A percentile compares a stretch with the other conserved stretches of the same genome.
phyloP scores from a whole-genome alignment of 2,113 vertebrate species.

The Zonotrichia leucophrys region DNA sequence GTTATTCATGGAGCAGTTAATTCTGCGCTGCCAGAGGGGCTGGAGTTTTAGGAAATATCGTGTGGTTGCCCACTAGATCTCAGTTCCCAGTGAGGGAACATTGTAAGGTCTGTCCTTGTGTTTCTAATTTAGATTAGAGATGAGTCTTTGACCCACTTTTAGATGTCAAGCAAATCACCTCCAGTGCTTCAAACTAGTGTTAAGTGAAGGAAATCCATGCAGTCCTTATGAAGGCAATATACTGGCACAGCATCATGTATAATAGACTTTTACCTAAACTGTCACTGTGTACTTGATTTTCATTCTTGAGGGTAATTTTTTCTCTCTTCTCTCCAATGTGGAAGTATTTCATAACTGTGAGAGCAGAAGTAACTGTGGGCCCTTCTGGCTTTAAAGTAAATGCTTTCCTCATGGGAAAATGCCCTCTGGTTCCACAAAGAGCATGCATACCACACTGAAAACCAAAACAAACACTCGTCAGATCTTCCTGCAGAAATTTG shows the following conservation, averaged over 20 bases:
- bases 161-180: background rate
- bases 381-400: slow-evolving; percentile 12
- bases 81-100: background rate
- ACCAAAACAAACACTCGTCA: slow-evolving; percentile 1
- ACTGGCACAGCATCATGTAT: background rate
- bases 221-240: background rate
- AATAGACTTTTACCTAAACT: background rate
- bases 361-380: background rate
- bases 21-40: background rate
- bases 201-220: background rate
- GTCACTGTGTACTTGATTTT: background rate
- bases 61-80: background rate
- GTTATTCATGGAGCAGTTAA: background rate
- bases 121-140: background rate
- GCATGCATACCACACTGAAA: background rate
- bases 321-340: background rate
- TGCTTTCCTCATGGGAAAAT: slow-evolving; percentile 9
- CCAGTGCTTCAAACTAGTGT: background rate
- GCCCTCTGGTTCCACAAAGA: background rate
- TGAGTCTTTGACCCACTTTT: background rate
- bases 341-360: background rate
- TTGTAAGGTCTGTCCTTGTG: background rate
- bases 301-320: background rate
- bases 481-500: background rate
- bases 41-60: background rate